Percentiles rank a stretch among this genome's conserved stretches.
Evolutionary conservation across 2,113 vertebrate species (phyloP).

Genomic region (Odocoileus hemionus): DNA sequence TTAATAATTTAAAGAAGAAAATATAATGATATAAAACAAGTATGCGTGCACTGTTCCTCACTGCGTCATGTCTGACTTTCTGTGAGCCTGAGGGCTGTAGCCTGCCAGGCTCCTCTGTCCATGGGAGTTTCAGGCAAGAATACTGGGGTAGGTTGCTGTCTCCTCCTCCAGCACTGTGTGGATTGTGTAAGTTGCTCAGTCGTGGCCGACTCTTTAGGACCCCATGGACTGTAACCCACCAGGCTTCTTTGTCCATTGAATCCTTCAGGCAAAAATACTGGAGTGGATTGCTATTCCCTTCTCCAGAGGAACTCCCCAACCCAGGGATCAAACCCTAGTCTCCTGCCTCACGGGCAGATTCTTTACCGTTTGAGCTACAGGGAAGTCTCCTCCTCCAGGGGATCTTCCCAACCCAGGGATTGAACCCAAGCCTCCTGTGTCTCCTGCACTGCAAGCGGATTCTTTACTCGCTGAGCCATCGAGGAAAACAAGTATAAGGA

Average conservation of each 20-base stretch:
- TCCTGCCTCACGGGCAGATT: background rate
- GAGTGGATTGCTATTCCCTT: background rate
- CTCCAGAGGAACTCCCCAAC: background rate
- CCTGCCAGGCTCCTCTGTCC: background rate
- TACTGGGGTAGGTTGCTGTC: background rate
- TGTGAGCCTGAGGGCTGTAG: background rate
- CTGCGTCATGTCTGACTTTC: background rate
- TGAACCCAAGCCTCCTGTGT: background rate
- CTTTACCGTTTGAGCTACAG: background rate
- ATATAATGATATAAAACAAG: background rate
- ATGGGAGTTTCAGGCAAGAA: background rate
- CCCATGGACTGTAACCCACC: background rate
- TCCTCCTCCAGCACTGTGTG: background rate
- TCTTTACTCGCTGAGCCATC: background rate
- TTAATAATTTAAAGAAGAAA: background rate
- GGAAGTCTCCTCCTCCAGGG: background rate
- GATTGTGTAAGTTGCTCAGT: background rate
- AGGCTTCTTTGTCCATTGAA: background rate
- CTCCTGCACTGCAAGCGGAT: background rate
- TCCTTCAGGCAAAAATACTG: background rate
- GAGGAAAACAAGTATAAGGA: background rate
- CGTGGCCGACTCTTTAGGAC: rapidly evolving
- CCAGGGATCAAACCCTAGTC: background rate
- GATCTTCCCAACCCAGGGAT: background rate
- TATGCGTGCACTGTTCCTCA: background rate